A percentile compares a stretch with the other conserved stretches of the same genome.
Evolutionary conservation across 2,113 vertebrate species (phyloP).

Genomic region (Neotragus pygmaeus): DNA sequence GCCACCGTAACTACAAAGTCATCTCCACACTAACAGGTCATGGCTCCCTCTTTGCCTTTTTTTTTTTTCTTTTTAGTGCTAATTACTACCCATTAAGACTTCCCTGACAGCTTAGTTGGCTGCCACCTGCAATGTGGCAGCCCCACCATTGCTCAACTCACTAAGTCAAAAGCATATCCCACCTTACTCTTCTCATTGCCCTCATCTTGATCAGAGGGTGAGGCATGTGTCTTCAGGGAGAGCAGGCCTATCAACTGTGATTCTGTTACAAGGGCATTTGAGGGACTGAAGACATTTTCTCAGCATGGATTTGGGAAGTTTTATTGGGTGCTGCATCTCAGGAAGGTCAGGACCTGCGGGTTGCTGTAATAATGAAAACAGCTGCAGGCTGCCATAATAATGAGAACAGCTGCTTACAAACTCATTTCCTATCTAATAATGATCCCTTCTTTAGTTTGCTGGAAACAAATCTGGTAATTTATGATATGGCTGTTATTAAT

Average conservation of each 20-base stretch:
- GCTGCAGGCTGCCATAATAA: not conserved
- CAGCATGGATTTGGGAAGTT: not conserved
- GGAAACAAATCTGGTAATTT: not conserved
- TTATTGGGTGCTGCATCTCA: not conserved
- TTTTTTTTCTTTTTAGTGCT: not conserved
- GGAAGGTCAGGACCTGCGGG: not conserved
- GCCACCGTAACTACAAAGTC: not conserved
- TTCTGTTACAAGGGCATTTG: not conserved
- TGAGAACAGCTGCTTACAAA: slow-evolving; percentile 8
- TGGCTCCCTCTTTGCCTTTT: not conserved
- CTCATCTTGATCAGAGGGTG: not conserved
- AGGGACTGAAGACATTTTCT: not conserved
- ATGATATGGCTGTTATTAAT: not conserved
- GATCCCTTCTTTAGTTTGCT: not conserved
- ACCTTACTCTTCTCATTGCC: not conserved
- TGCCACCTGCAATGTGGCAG: not conserved
- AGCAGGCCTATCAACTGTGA: not conserved
- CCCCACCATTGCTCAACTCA: not conserved
- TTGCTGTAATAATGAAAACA: slow-evolving; percentile 24
- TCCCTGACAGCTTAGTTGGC: not conserved
- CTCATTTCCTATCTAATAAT: slow-evolving; percentile 13
- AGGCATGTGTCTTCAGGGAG: not conserved
- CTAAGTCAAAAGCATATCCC: not conserved
- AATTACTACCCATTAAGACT: not conserved
- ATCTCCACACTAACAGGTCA: not conserved